Conservation (phyloP, 2,797 vertebrate genomes). For the Sebastes paucispinis region DNA sequence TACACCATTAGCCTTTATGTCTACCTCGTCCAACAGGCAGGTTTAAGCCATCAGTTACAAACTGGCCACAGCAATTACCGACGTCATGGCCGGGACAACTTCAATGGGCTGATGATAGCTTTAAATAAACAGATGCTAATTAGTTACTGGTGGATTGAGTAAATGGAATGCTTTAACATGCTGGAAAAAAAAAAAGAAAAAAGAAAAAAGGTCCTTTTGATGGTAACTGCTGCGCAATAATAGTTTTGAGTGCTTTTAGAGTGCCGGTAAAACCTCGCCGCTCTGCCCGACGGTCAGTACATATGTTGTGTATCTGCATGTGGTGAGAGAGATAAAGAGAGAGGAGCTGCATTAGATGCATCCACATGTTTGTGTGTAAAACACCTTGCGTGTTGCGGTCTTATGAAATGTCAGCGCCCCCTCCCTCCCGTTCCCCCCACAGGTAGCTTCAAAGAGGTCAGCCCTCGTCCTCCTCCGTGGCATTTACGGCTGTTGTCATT, state of each 20-base stretch:
- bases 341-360: constrained; percentile 22
- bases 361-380: constrained; percentile 30
- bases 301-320: background rate
- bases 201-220: background rate
- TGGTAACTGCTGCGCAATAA: background rate
- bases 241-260: constrained; percentile 16
- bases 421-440: constrained; percentile 60
- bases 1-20: background rate
- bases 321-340: constrained; percentile 5
- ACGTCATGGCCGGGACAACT: background rate
- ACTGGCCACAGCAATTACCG: background rate
- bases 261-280: background rate
- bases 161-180: background rate
- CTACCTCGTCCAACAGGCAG: background rate
- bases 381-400: constrained; percentile 27
- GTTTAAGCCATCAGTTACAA: background rate
- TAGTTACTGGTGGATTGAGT: background rate
- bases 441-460: constrained; percentile 72
- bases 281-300: background rate
- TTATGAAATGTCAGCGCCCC: constrained; percentile 74
- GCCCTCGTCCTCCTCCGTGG: constrained; percentile 49
- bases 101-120: background rate
- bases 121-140: constrained; percentile 17
- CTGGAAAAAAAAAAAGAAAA: background rate
- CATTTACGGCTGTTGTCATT: constrained; percentile 73